phyloP scores from a whole-genome alignment of 1,140 invertebrate genomes.

The Amyelois transitella region DNA sequence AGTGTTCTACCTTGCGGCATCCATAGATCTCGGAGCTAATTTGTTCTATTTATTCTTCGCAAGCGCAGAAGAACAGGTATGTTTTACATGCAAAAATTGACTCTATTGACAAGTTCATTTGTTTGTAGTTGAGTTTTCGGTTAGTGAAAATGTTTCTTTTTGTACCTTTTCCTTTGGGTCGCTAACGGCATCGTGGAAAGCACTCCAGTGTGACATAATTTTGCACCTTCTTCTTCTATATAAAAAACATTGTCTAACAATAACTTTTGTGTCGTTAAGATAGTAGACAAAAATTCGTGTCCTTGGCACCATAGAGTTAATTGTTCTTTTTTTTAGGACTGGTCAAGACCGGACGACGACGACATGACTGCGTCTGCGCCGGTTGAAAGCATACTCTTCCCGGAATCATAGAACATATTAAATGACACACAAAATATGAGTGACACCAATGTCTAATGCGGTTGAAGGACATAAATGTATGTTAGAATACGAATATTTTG shows the following conservation, averaged over 20 bases:
- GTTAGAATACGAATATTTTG: not conserved
- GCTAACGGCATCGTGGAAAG: too few relatives aligned
- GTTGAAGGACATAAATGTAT: not conserved
- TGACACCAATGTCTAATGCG: not conserved
- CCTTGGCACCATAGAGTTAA: too few relatives aligned
- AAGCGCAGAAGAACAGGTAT: slow-evolving; percentile 84
- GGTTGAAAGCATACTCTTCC: slow-evolving; percentile 54
- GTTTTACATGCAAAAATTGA: not conserved
- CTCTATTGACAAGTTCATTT: too few relatives aligned
- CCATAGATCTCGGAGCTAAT: slow-evolving; percentile 84
- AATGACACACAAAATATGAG: not conserved
- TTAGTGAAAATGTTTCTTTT: too few relatives aligned
- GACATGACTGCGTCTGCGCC: slow-evolving; percentile 56
- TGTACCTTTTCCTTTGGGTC: too few relatives aligned
- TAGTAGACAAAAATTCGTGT: too few relatives aligned
- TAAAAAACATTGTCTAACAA: too few relatives aligned
- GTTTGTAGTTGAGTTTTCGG: too few relatives aligned
- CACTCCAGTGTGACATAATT: too few relatives aligned
- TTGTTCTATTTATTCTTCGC: slow-evolving; percentile 89
- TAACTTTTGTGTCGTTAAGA: too few relatives aligned
- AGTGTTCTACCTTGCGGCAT: slow-evolving; percentile 90
- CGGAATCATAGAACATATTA: slow-evolving; percentile 44
- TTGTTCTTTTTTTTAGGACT: slow-evolving; percentile 41
- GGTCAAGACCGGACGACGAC: slow-evolving; percentile 49
- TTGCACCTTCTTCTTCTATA: too few relatives aligned